Conservation (phyloP, 2,113 vertebrate genomes). For the Oceanites oceanicus region DNA sequence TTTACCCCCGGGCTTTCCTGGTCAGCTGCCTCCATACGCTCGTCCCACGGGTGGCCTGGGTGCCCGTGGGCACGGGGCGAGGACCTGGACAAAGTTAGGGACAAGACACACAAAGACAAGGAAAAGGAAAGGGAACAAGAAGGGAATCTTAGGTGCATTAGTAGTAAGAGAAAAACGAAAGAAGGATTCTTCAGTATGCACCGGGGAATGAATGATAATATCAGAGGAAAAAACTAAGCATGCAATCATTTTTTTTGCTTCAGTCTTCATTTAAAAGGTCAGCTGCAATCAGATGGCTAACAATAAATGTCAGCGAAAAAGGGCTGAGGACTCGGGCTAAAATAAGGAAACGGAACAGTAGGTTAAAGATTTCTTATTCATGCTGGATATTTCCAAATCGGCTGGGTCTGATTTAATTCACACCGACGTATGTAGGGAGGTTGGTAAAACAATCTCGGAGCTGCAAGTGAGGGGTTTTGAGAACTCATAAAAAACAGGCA, state of each 20-base stretch:
- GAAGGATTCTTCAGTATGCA: neutral
- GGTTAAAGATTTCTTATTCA: rapidly evolving
- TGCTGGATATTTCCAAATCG: neutral
- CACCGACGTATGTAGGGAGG: rapidly evolving
- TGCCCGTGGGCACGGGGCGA: neutral
- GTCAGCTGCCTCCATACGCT: rapidly evolving
- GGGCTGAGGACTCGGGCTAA: neutral
- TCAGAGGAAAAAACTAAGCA: neutral
- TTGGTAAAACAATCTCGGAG: rapidly evolving
- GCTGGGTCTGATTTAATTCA: rapidly evolving
- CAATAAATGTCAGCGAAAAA: neutral
- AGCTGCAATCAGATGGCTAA: neutral
- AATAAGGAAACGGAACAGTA: rapidly evolving
- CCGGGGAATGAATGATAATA: neutral
- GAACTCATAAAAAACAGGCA: neutral
- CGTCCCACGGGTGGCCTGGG: neutral
- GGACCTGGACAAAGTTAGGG: neutral
- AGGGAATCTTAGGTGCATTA: neutral
- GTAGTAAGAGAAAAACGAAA: neutral
- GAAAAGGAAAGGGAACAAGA: neutral
- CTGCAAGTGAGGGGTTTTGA: neutral
- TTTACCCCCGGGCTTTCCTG: neutral
- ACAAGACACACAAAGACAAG: neutral
- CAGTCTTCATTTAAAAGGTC: neutral
- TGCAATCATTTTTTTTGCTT: neutral